Evolutionary conservation across 2,797 vertebrate species (phyloP), one percentile per base, ranked within the genome.

Genomic region (Microctenopoma steveboyesi): DNA sequence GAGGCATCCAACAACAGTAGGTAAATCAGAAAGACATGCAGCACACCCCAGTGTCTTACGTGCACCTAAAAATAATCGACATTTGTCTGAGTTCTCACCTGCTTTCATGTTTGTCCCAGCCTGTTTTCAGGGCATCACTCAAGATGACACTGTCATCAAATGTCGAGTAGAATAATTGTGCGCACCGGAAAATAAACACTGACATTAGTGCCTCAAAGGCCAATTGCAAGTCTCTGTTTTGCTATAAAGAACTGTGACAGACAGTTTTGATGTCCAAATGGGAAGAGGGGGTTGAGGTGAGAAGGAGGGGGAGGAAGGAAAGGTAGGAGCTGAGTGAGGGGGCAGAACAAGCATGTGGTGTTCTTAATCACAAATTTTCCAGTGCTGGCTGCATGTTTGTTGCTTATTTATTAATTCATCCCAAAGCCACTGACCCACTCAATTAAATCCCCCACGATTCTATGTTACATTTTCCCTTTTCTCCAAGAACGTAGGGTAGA

Each of bases 401-500:
- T 89, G 69, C 83, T 85, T 82, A 84, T 84, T 92, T 88, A 90
- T 93, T 91, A 85, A 87, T 86, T 89, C 82, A 84, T 91, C 74
- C 82, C 73, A 70, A 83, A 91, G 89, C 86, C 82, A 67, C 78
- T 92, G 92, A 93, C 92, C 91, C 77, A 88, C 91, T 93, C 90
- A 92, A 93, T 93, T 92, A 92, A 91, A 91, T 88, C 81, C 83
- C 81, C 62, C 63, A 83, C 60, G 22, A 78, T 89, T 89, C 72
- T 25, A 64, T 83, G 70, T 75, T 77, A 71, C 56, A 60, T 70
- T 84, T 70, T 81, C 37, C 62, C 25, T 83, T 83, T 84, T 80
- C 57, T 64, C 69, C 68, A 61, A 76, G 72, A 84, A 84, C 62
- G 61, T 71, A 67, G 62, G 69, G 30, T 33, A 55, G 70, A 51